These are phyloP conservation scores for Alentia gelatinosa DNA, from an alignment of 2,888 invertebrate species.

Conservation along the genomic window DNA sequence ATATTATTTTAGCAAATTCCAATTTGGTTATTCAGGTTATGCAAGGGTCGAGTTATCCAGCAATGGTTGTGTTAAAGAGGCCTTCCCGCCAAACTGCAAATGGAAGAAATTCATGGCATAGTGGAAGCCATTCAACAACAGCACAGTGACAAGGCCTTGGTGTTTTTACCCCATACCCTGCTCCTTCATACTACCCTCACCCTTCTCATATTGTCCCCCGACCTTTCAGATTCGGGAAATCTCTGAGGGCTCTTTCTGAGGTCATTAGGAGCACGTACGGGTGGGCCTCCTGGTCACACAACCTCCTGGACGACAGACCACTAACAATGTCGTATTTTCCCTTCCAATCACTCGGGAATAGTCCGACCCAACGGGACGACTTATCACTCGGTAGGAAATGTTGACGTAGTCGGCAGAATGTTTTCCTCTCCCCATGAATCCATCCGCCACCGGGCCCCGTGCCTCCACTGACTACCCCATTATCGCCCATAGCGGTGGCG, in stretches of 20 bases:
- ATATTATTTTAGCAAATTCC: too few species aligned
- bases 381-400: constrained; percentile 22
- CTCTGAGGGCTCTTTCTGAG: not conserved
- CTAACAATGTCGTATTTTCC: not conserved
- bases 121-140: not conserved
- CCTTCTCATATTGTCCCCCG: too few species aligned
- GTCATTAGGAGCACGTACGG: not conserved
- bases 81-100: too few species aligned
- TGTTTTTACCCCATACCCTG: not conserved
- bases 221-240: not conserved
- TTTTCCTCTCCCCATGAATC: constrained; percentile 40
- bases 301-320: not conserved
- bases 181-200: not conserved
- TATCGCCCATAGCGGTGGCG: constrained; percentile 2
- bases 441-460: not conserved
- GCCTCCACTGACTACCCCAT: not conserved
- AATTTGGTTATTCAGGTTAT: too few species aligned
- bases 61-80: too few species aligned
- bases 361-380: not conserved
- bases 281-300: too few species aligned
- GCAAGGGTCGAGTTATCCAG: too few species aligned
- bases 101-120: too few species aligned
- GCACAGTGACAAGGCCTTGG: too few species aligned
- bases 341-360: not conserved
- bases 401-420: not conserved